Percentiles rank a stretch among this genome's conserved stretches.
Evolutionary conservation across 2,888 invertebrate species (phyloP).

Genomic region (Hylaea fasciaria): DNA sequence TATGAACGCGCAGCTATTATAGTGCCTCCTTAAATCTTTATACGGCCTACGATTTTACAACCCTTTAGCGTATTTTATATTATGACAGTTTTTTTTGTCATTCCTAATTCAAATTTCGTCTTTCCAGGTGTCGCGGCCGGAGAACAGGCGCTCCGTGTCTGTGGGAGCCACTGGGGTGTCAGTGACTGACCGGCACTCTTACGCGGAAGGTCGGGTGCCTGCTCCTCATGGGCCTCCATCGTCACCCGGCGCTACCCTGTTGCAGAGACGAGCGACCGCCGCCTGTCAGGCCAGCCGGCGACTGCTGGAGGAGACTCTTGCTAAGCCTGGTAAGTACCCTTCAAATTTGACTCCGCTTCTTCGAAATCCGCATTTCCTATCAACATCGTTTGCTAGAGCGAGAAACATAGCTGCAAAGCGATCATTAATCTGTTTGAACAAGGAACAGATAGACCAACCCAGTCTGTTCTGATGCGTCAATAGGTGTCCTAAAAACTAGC

Average conservation of each 20-base stretch:
- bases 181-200: slow-evolving; percentile 65
- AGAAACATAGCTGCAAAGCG: neutral
- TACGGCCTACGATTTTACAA: no score
- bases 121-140: slow-evolving; percentile 69
- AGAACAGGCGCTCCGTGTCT: slow-evolving; percentile 70
- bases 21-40: no score
- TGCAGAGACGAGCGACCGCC: slow-evolving; percentile 69
- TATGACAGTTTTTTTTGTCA: no score
- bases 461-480: no score
- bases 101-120: neutral
- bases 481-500: no score
- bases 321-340: slow-evolving; percentile 78
- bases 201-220: slow-evolving; percentile 72
- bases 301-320: slow-evolving; percentile 87
- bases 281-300: slow-evolving; percentile 86
- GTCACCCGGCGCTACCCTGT: slow-evolving; percentile 71
- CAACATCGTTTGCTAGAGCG: neutral
- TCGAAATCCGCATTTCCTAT: no score
- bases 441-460: no score
- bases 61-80: no score
- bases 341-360: neutral
- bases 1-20: no score
- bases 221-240: slow-evolving; percentile 75
- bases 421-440: neutral
- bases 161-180: slow-evolving; percentile 60